These are phyloP conservation scores for Ormyrus nitidulus DNA, from an alignment of 2,888 invertebrate genomes.

Conservation along the genomic window DNA sequence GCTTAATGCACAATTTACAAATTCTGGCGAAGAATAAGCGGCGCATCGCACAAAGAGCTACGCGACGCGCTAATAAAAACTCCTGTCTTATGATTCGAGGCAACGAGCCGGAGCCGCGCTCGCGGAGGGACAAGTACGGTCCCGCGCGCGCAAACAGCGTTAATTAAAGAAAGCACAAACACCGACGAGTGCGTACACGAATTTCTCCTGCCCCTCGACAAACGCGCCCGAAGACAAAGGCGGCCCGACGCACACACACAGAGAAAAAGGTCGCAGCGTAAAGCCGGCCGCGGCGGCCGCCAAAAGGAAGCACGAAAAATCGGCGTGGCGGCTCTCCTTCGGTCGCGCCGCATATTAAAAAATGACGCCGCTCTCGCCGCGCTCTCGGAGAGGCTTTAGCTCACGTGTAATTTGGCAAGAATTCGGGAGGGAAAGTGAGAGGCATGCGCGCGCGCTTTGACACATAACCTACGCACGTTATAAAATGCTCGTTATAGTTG, in stretches of 20 bases:
- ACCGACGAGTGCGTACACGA: slow-evolving; percentile 25
- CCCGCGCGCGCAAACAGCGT: slow-evolving; percentile 28
- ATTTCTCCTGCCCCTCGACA: slow-evolving; percentile 7
- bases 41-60: slow-evolving; percentile 12
- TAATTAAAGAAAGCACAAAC: slow-evolving; percentile 49
- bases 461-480: slow-evolving; percentile 61
- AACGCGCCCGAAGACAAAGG: slow-evolving; percentile 2
- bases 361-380: not conserved
- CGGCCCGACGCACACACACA: not conserved
- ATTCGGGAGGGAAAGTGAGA: slow-evolving; percentile 39
- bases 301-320: not conserved
- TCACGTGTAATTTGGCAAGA: slow-evolving; percentile 54
- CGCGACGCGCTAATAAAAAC: not conserved
- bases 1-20: too few relatives aligned
- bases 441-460: slow-evolving; percentile 44
- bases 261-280: too few relatives aligned
- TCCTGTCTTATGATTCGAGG: slow-evolving; percentile 35
- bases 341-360: too few relatives aligned
- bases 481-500: slow-evolving; percentile 74
- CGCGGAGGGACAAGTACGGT: not conserved
- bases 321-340: too few relatives aligned
- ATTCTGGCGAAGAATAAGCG: too few relatives aligned
- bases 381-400: not conserved
- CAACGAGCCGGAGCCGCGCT: slow-evolving; percentile 13
- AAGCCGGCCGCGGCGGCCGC: too few relatives aligned